These are phyloP conservation scores for Mus spretus DNA, from an alignment of 2,797 vertebrate genomes.

Conservation along the genomic window DNA sequence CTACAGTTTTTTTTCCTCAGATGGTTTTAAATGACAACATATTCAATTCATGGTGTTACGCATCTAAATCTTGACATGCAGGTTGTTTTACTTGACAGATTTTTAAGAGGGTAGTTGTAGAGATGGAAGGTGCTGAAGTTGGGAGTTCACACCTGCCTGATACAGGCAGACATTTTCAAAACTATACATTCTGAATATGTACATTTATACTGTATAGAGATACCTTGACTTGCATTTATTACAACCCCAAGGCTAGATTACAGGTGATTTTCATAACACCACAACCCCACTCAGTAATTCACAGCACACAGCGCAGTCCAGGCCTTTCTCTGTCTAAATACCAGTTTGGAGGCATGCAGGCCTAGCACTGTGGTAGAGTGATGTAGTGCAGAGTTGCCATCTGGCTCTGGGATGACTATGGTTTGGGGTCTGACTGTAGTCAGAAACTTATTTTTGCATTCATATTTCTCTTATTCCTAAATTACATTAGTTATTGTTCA, in stretches of 20 bases:
- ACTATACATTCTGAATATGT: conserved; percentile 32
- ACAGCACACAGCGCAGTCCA: neutral
- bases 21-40: conserved; percentile 71
- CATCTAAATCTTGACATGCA: conserved; percentile 78
- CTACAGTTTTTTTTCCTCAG: conserved; percentile 71
- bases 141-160: conserved; percentile 56
- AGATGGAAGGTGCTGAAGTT: conserved; percentile 78
- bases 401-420: neutral
- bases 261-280: neutral
- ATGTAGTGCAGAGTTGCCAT: neutral
- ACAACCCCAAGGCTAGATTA: neutral
- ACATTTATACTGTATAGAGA: conserved; percentile 9
- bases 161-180: conserved; percentile 60
- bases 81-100: conserved; percentile 77
- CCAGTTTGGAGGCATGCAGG: neutral
- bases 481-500: conserved; percentile 58
- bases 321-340: neutral
- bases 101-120: conserved; percentile 74
- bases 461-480: conserved; percentile 36
- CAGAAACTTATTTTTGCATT: conserved; percentile 12
- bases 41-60: conserved; percentile 74
- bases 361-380: neutral
- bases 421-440: conserved; percentile 19
- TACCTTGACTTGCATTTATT: conserved; percentile 24
- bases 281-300: neutral